phyloP scores from a whole-genome alignment of 2,888 invertebrate species.

The Metacarcinus magister region DNA sequence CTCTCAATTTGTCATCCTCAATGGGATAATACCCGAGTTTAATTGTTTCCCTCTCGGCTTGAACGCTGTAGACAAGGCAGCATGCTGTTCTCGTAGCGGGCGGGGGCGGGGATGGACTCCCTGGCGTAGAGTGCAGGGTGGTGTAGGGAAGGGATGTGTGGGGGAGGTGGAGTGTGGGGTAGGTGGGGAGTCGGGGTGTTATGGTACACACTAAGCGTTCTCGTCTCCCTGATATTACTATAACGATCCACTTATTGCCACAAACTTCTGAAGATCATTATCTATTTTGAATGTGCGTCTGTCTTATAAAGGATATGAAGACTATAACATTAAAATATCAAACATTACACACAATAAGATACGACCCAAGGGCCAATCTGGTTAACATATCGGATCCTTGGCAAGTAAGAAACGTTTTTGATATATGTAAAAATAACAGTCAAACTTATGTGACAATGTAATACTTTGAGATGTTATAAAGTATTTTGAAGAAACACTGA shows the following conservation, averaged over 20 bases:
- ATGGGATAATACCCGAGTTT: slow-evolving; percentile 39
- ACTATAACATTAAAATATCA: neutral
- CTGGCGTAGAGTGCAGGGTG: neutral
- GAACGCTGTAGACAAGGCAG: neutral
- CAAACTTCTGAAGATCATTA: neutral
- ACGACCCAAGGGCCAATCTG: neutral
- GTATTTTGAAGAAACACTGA: too few species aligned
- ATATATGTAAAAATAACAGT: neutral
- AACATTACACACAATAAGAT: neutral
- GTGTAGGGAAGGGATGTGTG: neutral
- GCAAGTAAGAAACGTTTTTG: neutral
- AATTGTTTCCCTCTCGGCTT: slow-evolving; percentile 29
- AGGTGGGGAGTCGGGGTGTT: neutral
- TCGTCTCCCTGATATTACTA: neutral
- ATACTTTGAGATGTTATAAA: neutral
- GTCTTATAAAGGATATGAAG: too few species aligned
- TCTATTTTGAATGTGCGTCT: too few species aligned
- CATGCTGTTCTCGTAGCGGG: neutral
- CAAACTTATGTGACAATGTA: neutral
- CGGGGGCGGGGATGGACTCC: neutral
- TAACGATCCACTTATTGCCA: neutral
- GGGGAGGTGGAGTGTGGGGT: neutral
- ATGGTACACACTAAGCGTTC: neutral
- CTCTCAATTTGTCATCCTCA: slow-evolving; percentile 53
- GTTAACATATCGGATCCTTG: neutral